Evolutionary conservation across 1,140 invertebrate genomes (phyloP), one percentile per base, ranked within the genome.

Genomic region (Drosophila lini): DNA sequence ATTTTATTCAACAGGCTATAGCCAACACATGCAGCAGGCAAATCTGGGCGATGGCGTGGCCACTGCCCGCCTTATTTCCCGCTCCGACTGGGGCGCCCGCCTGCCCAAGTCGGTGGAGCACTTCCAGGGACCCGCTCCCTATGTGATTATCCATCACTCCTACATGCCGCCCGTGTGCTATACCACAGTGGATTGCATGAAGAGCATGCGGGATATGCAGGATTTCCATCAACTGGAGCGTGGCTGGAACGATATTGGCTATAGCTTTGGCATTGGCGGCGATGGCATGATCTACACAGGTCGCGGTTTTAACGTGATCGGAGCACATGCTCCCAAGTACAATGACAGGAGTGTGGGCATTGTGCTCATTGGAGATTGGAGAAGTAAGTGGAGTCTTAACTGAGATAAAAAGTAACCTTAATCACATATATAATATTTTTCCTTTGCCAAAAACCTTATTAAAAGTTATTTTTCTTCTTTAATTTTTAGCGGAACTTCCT

Each of bases 181-280:
- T 16, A 94, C 71, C 63, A 74, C 81, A 7, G 63, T 78, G 1
- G 93, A 94, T 15, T 95, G 95, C 78, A 84, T 86, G 32, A 68
- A 89, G 34, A 93, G 94, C 22, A 94, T 95, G 94, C 90, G 93
- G 19, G 80, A 69, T 22, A 94, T 95, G 93, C 95, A 95, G 78
- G 84, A 94, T 64, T 93, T 92, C 15, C 95, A 95, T 79, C 94
- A 94, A 78, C 93, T 95, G 48, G 92, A 88, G 22, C 93, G 93
- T 2, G 93, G 93, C 0, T 97, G 96, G 96, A 94, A 93, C 80
- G 96, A 97, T 81, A 96, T 95, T 80, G 93, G 96, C 93, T 94
- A 97, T 94, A 97, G 95, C 91, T 98, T 97, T 91, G 94, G 95
- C 15, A 93, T 97, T 8, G 97, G 97, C 3, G 95, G 95, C 15